These are phyloP conservation scores for Andrena trimmerana DNA, from an alignment of 2,888 invertebrate species.

Conservation along the genomic window DNA sequence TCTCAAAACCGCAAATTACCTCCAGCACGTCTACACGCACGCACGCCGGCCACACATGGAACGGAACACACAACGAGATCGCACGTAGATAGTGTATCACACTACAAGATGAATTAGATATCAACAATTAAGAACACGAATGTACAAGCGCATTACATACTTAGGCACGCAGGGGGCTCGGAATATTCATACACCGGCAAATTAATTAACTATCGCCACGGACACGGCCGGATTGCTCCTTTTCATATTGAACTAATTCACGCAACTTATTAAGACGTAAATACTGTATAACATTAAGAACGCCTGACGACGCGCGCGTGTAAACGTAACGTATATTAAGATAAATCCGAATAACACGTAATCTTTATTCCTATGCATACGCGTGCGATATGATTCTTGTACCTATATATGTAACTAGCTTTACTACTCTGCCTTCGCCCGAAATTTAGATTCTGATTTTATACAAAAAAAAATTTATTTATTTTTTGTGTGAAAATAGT, in stretches of 20 bases:
- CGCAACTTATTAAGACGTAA: constrained; percentile 14
- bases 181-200: constrained; percentile 3
- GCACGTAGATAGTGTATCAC: constrained; percentile 24
- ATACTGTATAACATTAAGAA: not conserved
- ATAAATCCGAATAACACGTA: not conserved
- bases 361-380: too few relatives aligned
- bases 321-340: not conserved
- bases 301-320: not conserved
- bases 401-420: not conserved
- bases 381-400: too few relatives aligned
- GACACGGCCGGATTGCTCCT: not conserved
- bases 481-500: too few relatives aligned
- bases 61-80: not conserved
- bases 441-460: too few relatives aligned
- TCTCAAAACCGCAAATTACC: constrained; percentile 62
- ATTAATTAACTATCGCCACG: constrained; percentile 30
- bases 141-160: constrained; percentile 24
- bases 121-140: constrained; percentile 61
- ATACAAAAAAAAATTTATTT: too few relatives aligned
- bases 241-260: not conserved
- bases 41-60: not conserved
- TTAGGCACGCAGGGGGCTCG: not conserved
- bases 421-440: too few relatives aligned
- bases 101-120: constrained; percentile 57
- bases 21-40: constrained; percentile 2